Percentiles rank a stretch among this genome's conserved stretches.
phyloP scores from a whole-genome alignment of 2,888 invertebrate genomes.

The Trissoscelio sp. region DNA sequence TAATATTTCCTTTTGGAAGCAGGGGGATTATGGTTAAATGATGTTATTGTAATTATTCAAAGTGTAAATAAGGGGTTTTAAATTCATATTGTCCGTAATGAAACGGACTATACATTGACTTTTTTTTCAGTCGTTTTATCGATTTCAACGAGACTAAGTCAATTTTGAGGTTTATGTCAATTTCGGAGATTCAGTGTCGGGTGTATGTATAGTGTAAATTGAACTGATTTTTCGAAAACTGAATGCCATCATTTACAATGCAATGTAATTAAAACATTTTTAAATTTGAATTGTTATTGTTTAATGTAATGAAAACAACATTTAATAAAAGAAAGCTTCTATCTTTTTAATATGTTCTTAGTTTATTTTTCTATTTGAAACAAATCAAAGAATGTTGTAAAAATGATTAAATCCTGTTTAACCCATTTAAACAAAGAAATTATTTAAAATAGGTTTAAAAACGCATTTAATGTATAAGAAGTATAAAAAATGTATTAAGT shows the following conservation, averaged over 20 bases:
- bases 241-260: slow-evolving; percentile 10
- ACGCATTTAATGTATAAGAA: too few species aligned
- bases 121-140: too few species aligned
- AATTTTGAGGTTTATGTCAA: slow-evolving; percentile 35
- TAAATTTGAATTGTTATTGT: slow-evolving; percentile 54
- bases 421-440: too few species aligned
- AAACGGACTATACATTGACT: too few species aligned
- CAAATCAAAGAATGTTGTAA: too few species aligned
- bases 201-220: slow-evolving; percentile 47
- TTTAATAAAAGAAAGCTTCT: slow-evolving; percentile 64
- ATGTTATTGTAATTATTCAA: not conserved
- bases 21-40: too few species aligned
- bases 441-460: too few species aligned
- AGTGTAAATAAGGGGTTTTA: slow-evolving; percentile 5
- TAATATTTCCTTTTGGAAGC: too few species aligned
- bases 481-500: too few species aligned
- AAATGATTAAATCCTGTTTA: too few species aligned
- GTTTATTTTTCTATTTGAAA: too few species aligned
- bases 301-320: slow-evolving; percentile 54
- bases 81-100: not conserved
- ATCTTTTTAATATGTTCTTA: slow-evolving; percentile 51
- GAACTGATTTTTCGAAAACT: slow-evolving; percentile 14
- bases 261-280: slow-evolving; percentile 52
- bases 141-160: slow-evolving; percentile 19
- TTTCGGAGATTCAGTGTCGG: slow-evolving; percentile 18